Evolutionary conservation across 2,113 vertebrate genomes (phyloP).

Genomic region (Gorilla gorilla): DNA sequence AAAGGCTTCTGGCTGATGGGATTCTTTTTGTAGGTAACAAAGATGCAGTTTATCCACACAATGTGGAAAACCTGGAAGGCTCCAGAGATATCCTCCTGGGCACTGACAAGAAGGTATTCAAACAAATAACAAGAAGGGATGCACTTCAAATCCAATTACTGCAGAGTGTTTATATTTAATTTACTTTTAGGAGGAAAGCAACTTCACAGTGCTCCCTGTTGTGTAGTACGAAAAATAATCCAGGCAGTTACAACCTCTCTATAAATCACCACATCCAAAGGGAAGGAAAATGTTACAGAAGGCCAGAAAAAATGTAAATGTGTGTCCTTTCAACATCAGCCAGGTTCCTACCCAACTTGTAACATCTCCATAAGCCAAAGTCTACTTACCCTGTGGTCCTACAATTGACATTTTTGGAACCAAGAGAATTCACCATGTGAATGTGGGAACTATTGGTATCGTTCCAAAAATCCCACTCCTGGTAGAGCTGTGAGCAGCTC

Average conservation of each 20-base stretch:
- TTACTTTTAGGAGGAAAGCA: conserved; percentile 42
- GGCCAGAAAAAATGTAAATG: background rate
- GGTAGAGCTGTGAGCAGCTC: background rate
- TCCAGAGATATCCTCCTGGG: background rate
- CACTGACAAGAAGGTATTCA: conserved; percentile 15
- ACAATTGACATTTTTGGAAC: background rate
- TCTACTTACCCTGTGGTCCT: background rate
- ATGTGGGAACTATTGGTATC: background rate
- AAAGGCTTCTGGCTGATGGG: background rate
- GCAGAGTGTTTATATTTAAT: conserved; percentile 14
- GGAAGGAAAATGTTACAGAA: background rate
- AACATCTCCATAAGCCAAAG: background rate
- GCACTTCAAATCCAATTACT: conserved; percentile 38
- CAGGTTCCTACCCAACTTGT: background rate
- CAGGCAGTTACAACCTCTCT: conserved; percentile 6
- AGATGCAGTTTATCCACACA: background rate
- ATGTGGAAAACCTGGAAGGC: background rate
- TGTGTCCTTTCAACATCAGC: background rate
- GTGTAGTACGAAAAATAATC: conserved; percentile 16
- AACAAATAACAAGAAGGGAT: background rate
- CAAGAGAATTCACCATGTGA: background rate
- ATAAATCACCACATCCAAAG: background rate
- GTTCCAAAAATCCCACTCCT: background rate
- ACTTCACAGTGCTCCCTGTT: background rate
- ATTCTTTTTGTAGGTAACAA: background rate